Base-by-base conservation (phyloP, 2,888 invertebrate species). In the Teleiodes luculella region DNA sequence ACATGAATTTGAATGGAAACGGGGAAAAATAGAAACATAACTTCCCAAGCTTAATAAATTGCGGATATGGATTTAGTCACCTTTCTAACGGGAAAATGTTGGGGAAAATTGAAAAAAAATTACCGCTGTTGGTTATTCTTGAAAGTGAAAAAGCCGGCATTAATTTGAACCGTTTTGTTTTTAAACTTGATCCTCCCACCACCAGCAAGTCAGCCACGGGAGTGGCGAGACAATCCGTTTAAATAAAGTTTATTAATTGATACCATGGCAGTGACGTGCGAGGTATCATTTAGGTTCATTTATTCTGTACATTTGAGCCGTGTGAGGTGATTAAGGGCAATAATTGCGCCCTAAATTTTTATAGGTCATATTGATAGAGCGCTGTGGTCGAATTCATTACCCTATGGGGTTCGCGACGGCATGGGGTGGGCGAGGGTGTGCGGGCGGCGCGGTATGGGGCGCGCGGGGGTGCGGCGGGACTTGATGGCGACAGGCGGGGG, bases 331-430 rank as follows among this genome's bases (percentile, higher is more conserved):
- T 56, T 53, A 56, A 53, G 56, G 54, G 51, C 20, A 57, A 51
- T 57, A 57, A 80, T 78, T 76, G 78, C 71, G 78, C 67, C 75
- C 78, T 78, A 80, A 80, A 82, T 83, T 81, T 84, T 83, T 83
- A 81, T 83, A 82, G 84, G 82, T 80, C 80, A 80, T 80, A 78
- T 72, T 75, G 73, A 83, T 78, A 76, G 76, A 76, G 74, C 62
- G 59, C 66, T 70, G 76, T 81, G 83, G 83, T 78, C 79, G 81
- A 82, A 82, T 82, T 83, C 80, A 83, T 86, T 84, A 83, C 75
- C 77, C 79, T 78, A 86, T 83, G 81, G 83, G 80, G 78, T 75
- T 75, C 58, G 66, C 56, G 58, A 65, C 65, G 66, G 67, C 60
- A 68, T 65, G 67, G 59, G 67, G 61, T 43, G 43, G 62, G 55